Evolutionary conservation across 2,888 invertebrate species (phyloP), one percentile per base, ranked within the genome.

Genomic region (Rhamphomyia laevipes): DNA sequence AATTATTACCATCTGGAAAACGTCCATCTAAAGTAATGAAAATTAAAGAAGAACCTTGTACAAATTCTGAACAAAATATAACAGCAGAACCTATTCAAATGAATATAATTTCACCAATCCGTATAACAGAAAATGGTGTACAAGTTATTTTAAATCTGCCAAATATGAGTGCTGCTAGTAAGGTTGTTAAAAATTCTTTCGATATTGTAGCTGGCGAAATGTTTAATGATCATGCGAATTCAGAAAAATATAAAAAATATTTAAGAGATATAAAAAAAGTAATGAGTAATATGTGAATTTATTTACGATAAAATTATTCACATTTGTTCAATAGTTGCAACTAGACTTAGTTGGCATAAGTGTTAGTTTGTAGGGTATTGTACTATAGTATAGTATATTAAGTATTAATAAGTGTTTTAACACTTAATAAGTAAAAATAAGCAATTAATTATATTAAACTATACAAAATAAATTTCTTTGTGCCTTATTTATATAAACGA

Each of bases 11-110:
- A 18, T 33, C 38, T 9, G 43, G 33, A 13, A 46, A 46, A 16
- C 30, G 21, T 15, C 44, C 41, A 5, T 18, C 31, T 2, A 44
- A 46, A 43, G 33, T 46, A 9, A 12, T 47, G 7, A 47, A 47
- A 35, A 45, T 50, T 30, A 50, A 50, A 23, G 44, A 47, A 15
- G 50, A 50, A 23, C 44, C 47, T 5, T 31, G 21, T 11, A 27
- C 30, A 16, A 13, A 37, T n/a, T n/a, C 44, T 23, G 33, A 46
- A 15, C 12, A 31, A 7, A 12, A 30, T 13, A 38, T 46, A 21
- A 13, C 33, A 4, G 17, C 31, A 17, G 9, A 15, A 33, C 16
- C 41, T 38, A 6, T 4, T 38, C 38, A 6, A 17, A 17, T 38
- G 38, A 38, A 11, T 17, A 38, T 11, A 38, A 21, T 21, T 3